Percentiles rank a stretch among this genome's conserved stretches.
These are phyloP conservation scores for Sebastes umbrosus DNA, from an alignment of 2,797 vertebrate species.

Conservation along the genomic window DNA sequence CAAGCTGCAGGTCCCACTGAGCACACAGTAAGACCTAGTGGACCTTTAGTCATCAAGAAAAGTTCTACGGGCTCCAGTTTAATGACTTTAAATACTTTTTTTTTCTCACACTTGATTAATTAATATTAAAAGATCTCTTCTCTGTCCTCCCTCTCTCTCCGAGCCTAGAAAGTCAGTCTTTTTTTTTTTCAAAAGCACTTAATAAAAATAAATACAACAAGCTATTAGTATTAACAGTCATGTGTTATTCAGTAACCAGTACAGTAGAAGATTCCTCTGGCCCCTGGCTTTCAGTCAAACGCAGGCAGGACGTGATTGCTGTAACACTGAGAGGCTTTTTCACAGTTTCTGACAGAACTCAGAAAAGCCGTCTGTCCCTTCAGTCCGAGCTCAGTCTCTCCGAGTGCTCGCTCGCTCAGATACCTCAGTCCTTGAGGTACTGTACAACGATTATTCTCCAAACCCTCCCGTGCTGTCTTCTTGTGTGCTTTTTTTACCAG, in stretches of 20 bases:
- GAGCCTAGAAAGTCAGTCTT: conserved; percentile 87
- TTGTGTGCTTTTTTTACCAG: conserved; percentile 90
- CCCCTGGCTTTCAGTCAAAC: conserved; percentile 63
- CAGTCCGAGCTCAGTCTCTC: conserved; percentile 83
- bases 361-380: conserved; percentile 80
- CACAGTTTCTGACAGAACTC: conserved; percentile 92
- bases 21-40: conserved; percentile 81
- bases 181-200: conserved; percentile 89
- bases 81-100: conserved; percentile 96
- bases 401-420: conserved; percentile 51
- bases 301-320: conserved; percentile 87
- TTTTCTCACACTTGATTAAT: conserved; percentile 88
- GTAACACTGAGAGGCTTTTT: conserved; percentile 96
- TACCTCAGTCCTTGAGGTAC: conserved; percentile 64
- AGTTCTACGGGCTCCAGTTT: conserved; percentile 98
- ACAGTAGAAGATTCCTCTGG: conserved; percentile 87
- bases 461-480: conserved; percentile 11
- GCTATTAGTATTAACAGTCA: conserved; percentile 98
- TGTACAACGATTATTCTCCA: conserved; percentile 74
- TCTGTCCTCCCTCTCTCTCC: conserved; percentile 56
- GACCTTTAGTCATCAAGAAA: conserved; percentile 87
- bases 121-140: conserved; percentile 91
- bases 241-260: conserved; percentile 94
- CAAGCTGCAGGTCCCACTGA: conserved; percentile 78
- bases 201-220: conserved; percentile 99